A percentile compares a stretch with the other conserved stretches of the same genome.
These are phyloP conservation scores for Leptobrachium ailaonicum DNA, from an alignment of 2,113 vertebrate genomes.

Conservation along the genomic window DNA sequence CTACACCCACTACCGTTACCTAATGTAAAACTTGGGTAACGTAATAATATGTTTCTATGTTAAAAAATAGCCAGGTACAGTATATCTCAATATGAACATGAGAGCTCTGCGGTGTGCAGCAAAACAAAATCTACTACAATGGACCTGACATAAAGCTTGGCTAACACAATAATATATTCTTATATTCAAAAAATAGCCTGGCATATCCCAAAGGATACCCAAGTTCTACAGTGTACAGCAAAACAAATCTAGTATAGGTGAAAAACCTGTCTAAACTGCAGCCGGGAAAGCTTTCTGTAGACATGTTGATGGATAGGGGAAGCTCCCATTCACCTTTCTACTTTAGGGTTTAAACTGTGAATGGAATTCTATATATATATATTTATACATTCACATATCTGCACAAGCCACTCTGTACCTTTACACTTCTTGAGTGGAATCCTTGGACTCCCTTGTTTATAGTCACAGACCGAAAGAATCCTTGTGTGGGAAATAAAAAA, in stretches of 20 bases:
- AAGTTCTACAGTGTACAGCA: slow-evolving; percentile 25
- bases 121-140: too few relatives aligned
- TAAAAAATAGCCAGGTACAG: too few relatives aligned
- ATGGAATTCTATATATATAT: slow-evolving; percentile 32
- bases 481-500: slow-evolving; percentile 41
- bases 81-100: too few relatives aligned
- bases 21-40: too few relatives aligned
- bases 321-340: not conserved
- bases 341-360: slow-evolving; percentile 25
- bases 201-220: slow-evolving; percentile 9
- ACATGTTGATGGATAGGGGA: not conserved
- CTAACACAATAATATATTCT: too few relatives aligned
- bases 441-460: slow-evolving; percentile 40
- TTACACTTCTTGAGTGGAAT: slow-evolving; percentile 24
- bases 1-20: too few relatives aligned
- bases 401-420: slow-evolving; percentile 18
- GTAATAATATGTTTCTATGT: too few relatives aligned
- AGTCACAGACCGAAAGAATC: slow-evolving; percentile 23
- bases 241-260: slow-evolving; percentile 31
- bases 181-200: slow-evolving; percentile 8
- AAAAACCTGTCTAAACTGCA: not conserved
- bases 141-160: too few relatives aligned
- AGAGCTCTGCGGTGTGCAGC: too few relatives aligned
- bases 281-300: not conserved
- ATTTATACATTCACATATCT: slow-evolving; percentile 18